These are phyloP conservation scores for Anguilla pacifica DNA, from an alignment of 2,797 vertebrate species.

Conservation along the genomic window DNA sequence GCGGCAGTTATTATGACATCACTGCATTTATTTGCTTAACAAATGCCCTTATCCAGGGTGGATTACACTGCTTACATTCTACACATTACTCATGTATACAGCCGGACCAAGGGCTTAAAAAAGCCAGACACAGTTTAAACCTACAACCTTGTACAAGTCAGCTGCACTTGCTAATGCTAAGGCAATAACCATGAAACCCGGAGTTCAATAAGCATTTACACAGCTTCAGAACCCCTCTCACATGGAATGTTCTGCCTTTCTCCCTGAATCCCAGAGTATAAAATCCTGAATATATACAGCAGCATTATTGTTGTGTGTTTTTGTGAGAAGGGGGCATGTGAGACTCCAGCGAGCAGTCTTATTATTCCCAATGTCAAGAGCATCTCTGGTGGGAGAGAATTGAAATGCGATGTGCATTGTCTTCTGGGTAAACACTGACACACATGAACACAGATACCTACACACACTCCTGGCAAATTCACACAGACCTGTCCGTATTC, in stretches of 20 bases:
- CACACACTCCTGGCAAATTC: background rate
- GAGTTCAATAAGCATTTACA: background rate
- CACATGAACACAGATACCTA: background rate
- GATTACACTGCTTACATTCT: slow-evolving; percentile 6
- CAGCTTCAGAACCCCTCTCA: slow-evolving; percentile 6
- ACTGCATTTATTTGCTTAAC: background rate
- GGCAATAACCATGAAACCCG: background rate
- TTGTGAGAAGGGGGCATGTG: background rate
- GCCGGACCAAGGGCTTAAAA: background rate
- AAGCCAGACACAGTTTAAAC: slow-evolving; percentile 8
- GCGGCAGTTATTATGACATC: slow-evolving; percentile 3
- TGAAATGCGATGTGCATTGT: slow-evolving; percentile 23
- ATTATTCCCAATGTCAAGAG: slow-evolving; percentile 11
- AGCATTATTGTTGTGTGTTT: background rate
- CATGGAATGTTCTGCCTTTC: background rate
- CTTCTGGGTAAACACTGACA: slow-evolving; percentile 21
- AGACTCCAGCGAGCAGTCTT: background rate
- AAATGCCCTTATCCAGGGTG: slow-evolving; percentile 14
- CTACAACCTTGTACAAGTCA: background rate
- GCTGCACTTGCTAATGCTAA: background rate
- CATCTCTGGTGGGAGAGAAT: slow-evolving; percentile 3
- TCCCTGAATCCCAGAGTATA: background rate
- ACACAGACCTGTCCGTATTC: background rate
- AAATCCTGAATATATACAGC: background rate
- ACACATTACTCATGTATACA: slow-evolving; percentile 6